phyloP scores from a whole-genome alignment of 2,888 invertebrate genomes.

The Exephanes ischioxanthus region DNA sequence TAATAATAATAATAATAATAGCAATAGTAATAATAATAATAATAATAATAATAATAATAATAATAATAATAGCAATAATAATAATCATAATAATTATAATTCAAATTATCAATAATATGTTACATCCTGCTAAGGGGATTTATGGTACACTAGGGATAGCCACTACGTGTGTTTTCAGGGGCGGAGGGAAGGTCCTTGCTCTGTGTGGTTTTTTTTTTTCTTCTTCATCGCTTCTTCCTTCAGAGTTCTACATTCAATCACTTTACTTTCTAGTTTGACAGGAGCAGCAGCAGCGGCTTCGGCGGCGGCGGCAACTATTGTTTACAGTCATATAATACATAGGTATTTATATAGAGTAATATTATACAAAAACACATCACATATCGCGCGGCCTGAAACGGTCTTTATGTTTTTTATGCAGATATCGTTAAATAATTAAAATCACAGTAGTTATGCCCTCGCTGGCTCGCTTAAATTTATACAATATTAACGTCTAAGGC shows the following conservation, averaged over 20 bases:
- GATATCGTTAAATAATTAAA: conserved; percentile 85
- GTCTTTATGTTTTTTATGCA: conserved; percentile 78
- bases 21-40: conserved; percentile 70
- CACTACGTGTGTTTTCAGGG: conserved; percentile 73
- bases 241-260: conserved; percentile 64
- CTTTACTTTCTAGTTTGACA: conserved; percentile 74
- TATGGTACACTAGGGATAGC: conserved; percentile 83
- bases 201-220: conserved; percentile 49
- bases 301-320: conserved; percentile 81
- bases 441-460: conserved; percentile 85
- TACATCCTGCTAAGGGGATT: conserved; percentile 83
- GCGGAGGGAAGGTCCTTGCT: conserved; percentile 72
- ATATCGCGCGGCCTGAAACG: conserved; percentile 82
- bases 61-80: conserved; percentile 72
- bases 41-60: conserved; percentile 73
- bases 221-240: conserved; percentile 48
- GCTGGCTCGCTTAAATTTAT: conserved; percentile 84
- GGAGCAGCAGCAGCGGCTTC: conserved; percentile 71
- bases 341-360: conserved; percentile 85
- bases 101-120: conserved; percentile 79
- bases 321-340: conserved; percentile 84
- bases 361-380: conserved; percentile 85
- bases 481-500: conserved; percentile 83
- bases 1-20: conserved; percentile 69
- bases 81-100: conserved; percentile 74